Base-by-base conservation (phyloP, 1,140 invertebrate genomes). In the Heliothis virescens region DNA sequence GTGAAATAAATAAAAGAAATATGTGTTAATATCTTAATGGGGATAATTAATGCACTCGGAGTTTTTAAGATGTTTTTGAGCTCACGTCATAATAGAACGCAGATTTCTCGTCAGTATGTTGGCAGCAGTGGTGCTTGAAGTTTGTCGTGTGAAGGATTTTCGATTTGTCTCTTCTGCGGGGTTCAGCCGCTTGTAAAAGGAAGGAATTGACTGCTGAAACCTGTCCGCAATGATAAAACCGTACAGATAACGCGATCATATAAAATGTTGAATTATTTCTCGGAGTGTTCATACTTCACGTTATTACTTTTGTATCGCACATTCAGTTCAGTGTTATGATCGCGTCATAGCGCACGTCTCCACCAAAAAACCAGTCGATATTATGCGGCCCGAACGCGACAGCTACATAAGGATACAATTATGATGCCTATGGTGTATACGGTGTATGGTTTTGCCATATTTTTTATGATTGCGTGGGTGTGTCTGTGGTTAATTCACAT, bases 391-490 rank as follows among this genome's bases (percentile, higher is more conserved):
- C 89, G 88, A 89, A 92, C 86, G 88, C 87, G 87, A 90, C 82
- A 90, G 82, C 83, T 80, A 86, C 80, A 87, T 83, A 87, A 84
- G 79, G 89, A 88, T 91, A 91, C 90, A 92, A 94, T 94, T 94
- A 94, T 94, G 93, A 94, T 94, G 87, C 91, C 93, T 82, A 94
- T 94, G 86, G 91, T 94, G 88, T 94, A 94, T 84, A 94, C 94
- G 75, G 90, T 94, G 83, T 96, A 96, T 90, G 96, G 96, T 89
- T 96, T 96, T 88, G 96, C 96, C 82, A 94, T 96, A 93, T 96
- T 96, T 88, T 96, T 97, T 89, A 95, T 97, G 88, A 90, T 96
- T 85, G 96, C 96, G 85, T 97, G 96, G 96, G 92, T 95, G 84
- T 95, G 94, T 72, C 95, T 96, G 95, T 97, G 96, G 96, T 89